Evolutionary conservation across 2,888 invertebrate species (phyloP).

Genomic region (Tubulanus polymorphus): DNA sequence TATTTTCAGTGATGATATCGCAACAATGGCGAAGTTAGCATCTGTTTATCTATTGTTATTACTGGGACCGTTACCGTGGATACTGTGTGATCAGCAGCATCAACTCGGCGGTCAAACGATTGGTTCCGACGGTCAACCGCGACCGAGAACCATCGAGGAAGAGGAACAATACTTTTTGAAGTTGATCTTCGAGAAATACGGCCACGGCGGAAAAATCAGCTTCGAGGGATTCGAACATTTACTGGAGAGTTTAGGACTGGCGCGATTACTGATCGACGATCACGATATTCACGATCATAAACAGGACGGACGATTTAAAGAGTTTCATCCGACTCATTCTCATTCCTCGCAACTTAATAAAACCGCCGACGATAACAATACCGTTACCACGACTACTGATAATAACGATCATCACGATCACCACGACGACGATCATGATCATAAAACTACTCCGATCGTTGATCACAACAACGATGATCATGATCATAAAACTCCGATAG

Average conservation of each 20-base stretch:
- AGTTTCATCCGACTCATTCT: background rate
- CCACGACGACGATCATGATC: slow-evolving; percentile 7
- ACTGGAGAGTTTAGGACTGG: slow-evolving; percentile 21
- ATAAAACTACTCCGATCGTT: slow-evolving; percentile 3
- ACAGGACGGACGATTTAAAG: background rate
- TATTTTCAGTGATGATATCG: too few species aligned
- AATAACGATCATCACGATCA: background rate
- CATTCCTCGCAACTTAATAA: too few species aligned
- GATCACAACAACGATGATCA: slow-evolving; percentile 5
- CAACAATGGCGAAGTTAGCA: too few species aligned
- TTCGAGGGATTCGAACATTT: slow-evolving; percentile 28
- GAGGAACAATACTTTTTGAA: slow-evolving; percentile 12
- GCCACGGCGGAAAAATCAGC: slow-evolving; percentile 19
- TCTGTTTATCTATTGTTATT: too few species aligned
- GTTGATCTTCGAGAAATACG: slow-evolving; percentile 24
- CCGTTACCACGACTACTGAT: too few species aligned
- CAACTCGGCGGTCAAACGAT: too few species aligned
- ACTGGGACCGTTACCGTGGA: too few species aligned
- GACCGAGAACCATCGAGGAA: too few species aligned
- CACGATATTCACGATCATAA: slow-evolving; percentile 1
- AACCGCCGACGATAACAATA: too few species aligned
- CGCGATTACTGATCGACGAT: background rate
- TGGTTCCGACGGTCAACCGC: too few species aligned
- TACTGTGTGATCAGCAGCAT: too few species aligned
- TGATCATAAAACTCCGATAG: background rate